These are phyloP conservation scores for Eubucco bourcierii DNA, from an alignment of 2,113 vertebrate species.

Conservation along the genomic window DNA sequence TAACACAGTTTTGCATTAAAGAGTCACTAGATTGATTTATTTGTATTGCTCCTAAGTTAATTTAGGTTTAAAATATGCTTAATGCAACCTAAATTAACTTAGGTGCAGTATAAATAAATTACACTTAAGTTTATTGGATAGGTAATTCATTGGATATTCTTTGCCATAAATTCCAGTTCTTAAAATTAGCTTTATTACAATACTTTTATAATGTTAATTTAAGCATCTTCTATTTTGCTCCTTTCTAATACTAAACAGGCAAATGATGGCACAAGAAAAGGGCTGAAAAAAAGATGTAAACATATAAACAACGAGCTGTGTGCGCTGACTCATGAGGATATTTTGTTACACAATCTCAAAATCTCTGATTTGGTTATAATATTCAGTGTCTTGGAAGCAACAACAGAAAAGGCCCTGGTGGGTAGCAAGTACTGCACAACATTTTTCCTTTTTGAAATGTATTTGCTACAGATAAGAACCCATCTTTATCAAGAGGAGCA, in stretches of 20 bases:
- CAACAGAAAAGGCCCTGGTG: background rate
- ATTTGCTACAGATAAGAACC: conserved; percentile 72
- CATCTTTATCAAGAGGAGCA: conserved; percentile 62
- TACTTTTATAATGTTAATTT: background rate
- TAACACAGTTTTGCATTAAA: conserved; percentile 20
- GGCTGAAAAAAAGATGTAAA: background rate
- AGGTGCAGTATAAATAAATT: conserved; percentile 11
- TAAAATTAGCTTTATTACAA: background rate
- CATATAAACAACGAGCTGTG: background rate
- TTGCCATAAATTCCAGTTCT: conserved; percentile 5
- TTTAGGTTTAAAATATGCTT: background rate
- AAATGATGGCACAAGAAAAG: background rate
- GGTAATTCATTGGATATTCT: background rate
- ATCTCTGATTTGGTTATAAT: background rate
- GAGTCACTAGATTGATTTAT: conserved; percentile 3
- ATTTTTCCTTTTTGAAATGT: conserved; percentile 41
- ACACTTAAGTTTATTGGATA: background rate
- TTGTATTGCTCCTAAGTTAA: background rate
- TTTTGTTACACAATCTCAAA: conserved; percentile 1
- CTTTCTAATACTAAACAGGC: background rate
- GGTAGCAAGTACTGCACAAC: background rate
- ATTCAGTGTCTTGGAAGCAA: background rate
- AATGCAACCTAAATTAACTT: conserved; percentile 7
- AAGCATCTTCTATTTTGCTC: background rate
- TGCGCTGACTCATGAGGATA: background rate